Base-by-base conservation (phyloP, 2,113 vertebrate species). In the Sus scrofa region DNA sequence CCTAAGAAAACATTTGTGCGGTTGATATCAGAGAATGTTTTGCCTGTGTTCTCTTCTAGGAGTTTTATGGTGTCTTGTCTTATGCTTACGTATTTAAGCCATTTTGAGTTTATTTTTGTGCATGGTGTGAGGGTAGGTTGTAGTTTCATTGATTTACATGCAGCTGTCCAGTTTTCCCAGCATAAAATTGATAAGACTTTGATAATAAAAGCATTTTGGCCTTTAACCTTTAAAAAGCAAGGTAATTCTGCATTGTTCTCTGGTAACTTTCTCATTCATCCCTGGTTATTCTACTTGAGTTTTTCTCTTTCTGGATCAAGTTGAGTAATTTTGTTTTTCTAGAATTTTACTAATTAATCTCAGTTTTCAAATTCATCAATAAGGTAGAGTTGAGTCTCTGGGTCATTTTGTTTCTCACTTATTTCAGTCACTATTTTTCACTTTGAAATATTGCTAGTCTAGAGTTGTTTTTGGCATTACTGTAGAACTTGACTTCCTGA, bases 301-400 rank as follows among this genome's bases (percentile, higher is more conserved):
- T 86, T 62, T 62, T 77, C 19, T 73, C 67, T 89, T 77, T 30
- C n/a, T 86, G 50, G 52, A 68, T 89, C 24, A 63, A 10, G 60
- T 83, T 96, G 34, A 56, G 10, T 78, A 93, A 65, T 50, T 65
- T 44, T 73, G 6, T 39, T 89, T 70, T 89, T 82, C 27, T 78
- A 22, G 26, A 77, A 34, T 18, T 74, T 90, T 67, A 70, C 70
- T 24, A 14, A 15, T 83, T 56, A 32, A 27, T 90, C 10, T 34
- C 12, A 32, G 2, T 89, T 87, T 91, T 88, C 54, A 70, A 56
- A 92, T 97, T 92, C 14, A 24, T 81, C 83, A 37, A n/a, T n/a
- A n/a, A 32, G 10, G 30, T 11, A 78, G 82, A 68, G 3, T 67
- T n/a, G 81, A 79, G 54, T 70, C 44, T 87, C 44, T 56, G 44